phyloP scores from a whole-genome alignment of 2,797 vertebrate genomes.

The Numenius phaeopus region DNA sequence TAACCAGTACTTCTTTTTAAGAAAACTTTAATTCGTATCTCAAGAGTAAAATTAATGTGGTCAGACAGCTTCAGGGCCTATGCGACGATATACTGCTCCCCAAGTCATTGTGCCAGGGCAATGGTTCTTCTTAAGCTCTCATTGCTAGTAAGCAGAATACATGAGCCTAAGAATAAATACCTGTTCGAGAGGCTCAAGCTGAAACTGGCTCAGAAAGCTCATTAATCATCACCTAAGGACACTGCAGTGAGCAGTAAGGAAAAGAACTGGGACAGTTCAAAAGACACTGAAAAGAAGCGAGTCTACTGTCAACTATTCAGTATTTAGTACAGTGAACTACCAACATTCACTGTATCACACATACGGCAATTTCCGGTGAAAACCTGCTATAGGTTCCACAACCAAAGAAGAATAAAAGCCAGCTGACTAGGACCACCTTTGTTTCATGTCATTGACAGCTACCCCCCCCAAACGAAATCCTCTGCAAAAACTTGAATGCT shows the following conservation, averaged over 20 bases:
- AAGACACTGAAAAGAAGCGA: background rate
- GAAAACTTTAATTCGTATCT: background rate
- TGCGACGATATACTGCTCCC: accelerated
- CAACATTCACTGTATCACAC: background rate
- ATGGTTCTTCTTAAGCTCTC: background rate
- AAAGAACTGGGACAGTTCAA: background rate
- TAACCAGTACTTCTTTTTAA: background rate
- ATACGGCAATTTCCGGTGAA: background rate
- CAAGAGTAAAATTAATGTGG: background rate
- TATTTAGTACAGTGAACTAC: background rate
- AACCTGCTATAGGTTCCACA: background rate
- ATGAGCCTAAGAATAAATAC: background rate
- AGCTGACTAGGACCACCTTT: background rate
- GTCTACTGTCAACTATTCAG: background rate
- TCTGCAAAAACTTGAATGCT: background rate
- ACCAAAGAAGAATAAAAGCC: background rate
- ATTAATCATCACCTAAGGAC: constrained; percentile 3
- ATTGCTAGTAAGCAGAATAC: background rate
- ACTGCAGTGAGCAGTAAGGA: background rate
- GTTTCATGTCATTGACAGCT: background rate
- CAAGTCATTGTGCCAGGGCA: background rate
- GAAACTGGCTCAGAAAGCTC: constrained; percentile 3
- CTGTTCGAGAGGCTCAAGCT: background rate
- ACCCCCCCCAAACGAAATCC: background rate
- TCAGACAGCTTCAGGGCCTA: background rate